Evolutionary conservation across 2,888 invertebrate genomes (phyloP).

Genomic region (Psococerastis gibbosa): DNA sequence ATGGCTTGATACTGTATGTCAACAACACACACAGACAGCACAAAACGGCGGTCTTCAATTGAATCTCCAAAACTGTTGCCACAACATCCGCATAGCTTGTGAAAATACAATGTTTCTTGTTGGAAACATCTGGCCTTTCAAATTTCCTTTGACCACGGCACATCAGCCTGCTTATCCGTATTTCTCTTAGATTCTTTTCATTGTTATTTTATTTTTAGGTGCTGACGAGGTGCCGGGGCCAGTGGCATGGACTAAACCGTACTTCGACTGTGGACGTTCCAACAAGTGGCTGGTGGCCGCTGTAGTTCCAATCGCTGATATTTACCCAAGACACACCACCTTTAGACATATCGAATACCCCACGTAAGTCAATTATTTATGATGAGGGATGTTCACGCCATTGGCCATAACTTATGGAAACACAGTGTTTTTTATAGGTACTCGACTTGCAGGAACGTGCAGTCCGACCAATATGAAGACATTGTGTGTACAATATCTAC

Average conservation of each 20-base stretch:
- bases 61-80: no score
- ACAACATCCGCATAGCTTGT: no score
- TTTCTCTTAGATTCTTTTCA: no score
- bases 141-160: no score
- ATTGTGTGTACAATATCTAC: conserved; percentile 2
- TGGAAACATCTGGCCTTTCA: conserved; percentile 3
- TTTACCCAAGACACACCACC: conserved; percentile 82
- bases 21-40: no score
- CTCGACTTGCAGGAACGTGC: no score
- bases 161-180: no score
- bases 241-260: conserved; percentile 84
- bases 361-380: conserved; percentile 52
- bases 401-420: conserved; percentile 11
- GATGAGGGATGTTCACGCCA: no score
- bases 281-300: conserved; percentile 93
- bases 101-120: not conserved
- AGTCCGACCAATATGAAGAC: no score
- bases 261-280: conserved; percentile 88
- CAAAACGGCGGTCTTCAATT: no score
- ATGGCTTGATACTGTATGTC: no score
- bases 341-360: conserved; percentile 88
- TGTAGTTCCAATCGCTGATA: conserved; percentile 86
- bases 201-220: conserved; percentile 24
- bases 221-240: conserved; percentile 84
- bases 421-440: no score